phyloP scores from a whole-genome alignment of 2,113 vertebrate species.

The Oxyruncus cristatus region DNA sequence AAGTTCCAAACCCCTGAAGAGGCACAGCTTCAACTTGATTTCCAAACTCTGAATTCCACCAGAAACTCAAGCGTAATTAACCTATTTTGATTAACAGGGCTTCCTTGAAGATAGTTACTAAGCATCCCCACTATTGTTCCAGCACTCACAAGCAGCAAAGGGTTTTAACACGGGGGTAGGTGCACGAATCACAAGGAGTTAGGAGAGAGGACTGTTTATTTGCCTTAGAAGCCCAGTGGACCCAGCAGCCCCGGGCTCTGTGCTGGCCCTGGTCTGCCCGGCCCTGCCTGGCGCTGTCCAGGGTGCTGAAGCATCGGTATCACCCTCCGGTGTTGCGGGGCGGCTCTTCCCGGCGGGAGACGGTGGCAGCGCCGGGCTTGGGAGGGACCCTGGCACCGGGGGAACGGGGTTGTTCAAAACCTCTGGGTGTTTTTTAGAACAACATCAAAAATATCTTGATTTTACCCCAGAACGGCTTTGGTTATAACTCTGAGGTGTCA shows the following conservation, averaged over 20 bases:
- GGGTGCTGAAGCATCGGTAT: not conserved
- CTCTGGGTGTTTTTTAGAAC: too few relatives aligned
- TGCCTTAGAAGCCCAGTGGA: fast-evolving
- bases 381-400: not conserved
- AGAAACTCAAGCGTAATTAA: not conserved
- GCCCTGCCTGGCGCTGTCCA: not conserved
- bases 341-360: too few relatives aligned
- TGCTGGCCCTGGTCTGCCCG: fast-evolving
- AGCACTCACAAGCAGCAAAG: not conserved
- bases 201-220: fast-evolving
- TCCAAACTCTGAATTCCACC: not conserved
- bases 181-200: fast-evolving
- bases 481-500: not conserved
- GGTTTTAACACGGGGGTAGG: not conserved
- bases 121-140: not conserved
- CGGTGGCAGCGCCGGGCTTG: fast-evolving
- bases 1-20: not conserved
- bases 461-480: fast-evolving
- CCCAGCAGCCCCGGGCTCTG: fast-evolving
- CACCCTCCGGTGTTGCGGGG: fast-evolving
- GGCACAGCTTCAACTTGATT: not conserved
- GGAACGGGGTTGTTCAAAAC: fast-evolving
- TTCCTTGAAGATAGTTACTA: not conserved
- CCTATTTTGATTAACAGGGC: not conserved
- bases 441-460: not conserved